Evolutionary conservation across 2,113 vertebrate genomes (phyloP), one percentile per base, ranked within the genome.

Genomic region (Amia ocellicauda): DNA sequence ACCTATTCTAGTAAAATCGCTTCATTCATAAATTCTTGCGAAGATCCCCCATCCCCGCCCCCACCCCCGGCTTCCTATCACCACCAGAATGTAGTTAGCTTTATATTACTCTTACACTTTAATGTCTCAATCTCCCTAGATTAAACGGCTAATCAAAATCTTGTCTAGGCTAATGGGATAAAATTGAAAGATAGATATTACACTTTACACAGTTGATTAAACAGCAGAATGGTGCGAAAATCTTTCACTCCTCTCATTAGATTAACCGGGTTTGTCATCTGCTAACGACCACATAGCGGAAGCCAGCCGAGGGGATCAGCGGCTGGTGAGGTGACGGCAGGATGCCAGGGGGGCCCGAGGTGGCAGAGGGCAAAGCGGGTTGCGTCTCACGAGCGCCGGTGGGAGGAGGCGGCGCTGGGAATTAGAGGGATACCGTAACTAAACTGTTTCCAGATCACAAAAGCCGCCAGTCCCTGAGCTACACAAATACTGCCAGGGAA

Each of bases 171-270:
- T 94, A 94, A 96, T 95, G 90, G 91, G 86, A 86, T 89, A 90
- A 91, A 92, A 94, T 93, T 94, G 91, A 94, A 91, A 93, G 92
- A 95, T 91, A 91, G 92, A 93, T 92, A 92, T 93, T 89, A 88
- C 88, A 90, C 90, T 94, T 94, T 93, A 92, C 89, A 94, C 90
- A 93, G 90, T 87, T 96, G 93, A 93, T 94, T 95, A 94, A 92
- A 92, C 91, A 92, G 89, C 84, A 83, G 88, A 84, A 85, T 88
- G 84, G 83, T 86, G 83, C 73, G 80, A 83, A 88, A 91, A 88
- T 88, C 86, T 85, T 88, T 91, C 79, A 90, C 87, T 89, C 82
- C 84, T 81, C 85, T 90, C 87, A 89, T 93, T 93, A 91, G 85
- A 87, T 91, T 90, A 90, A 91, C 86, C 86, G 87, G 85, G 86